phyloP scores from a whole-genome alignment of 2,113 vertebrate species.

The Puntigrus tetrazona region DNA sequence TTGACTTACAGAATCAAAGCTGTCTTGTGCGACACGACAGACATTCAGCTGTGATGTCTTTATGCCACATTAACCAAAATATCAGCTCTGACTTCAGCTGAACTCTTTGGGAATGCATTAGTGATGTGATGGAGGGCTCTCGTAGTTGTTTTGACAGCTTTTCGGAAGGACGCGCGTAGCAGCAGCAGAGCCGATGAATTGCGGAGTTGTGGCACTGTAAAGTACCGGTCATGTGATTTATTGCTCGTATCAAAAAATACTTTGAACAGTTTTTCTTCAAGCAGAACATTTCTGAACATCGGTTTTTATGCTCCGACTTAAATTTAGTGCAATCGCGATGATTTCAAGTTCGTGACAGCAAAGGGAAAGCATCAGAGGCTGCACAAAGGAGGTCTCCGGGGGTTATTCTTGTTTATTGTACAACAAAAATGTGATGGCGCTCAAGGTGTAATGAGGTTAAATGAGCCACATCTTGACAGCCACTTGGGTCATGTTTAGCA shows the following conservation, averaged over 20 bases:
- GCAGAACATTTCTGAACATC: background rate
- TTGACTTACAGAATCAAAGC: constrained; percentile 12
- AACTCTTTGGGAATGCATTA: background rate
- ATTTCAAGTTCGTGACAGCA: background rate
- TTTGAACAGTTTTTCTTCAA: background rate
- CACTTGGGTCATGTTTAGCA: background rate
- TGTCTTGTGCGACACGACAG: background rate
- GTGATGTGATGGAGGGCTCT: constrained; percentile 17
- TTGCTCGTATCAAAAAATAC: constrained; percentile 9
- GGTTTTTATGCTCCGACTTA: background rate
- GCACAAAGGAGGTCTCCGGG: background rate
- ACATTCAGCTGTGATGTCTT: background rate
- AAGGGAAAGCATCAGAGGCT: background rate
- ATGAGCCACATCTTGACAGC: background rate
- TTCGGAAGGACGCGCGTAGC: background rate
- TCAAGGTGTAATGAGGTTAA: background rate
- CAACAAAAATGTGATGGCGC: no score
- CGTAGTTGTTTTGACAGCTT: constrained; percentile 12
- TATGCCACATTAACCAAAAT: constrained; percentile 6
- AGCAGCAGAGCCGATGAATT: background rate
- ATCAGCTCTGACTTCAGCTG: background rate
- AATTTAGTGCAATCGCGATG: background rate
- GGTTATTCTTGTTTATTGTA: background rate
- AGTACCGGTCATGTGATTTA: constrained; percentile 13
- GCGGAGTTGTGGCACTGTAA: background rate